A percentile compares a stretch with the other conserved stretches of the same genome.
phyloP scores from a whole-genome alignment of 2,113 vertebrate species.

The Clinocottus analis region DNA sequence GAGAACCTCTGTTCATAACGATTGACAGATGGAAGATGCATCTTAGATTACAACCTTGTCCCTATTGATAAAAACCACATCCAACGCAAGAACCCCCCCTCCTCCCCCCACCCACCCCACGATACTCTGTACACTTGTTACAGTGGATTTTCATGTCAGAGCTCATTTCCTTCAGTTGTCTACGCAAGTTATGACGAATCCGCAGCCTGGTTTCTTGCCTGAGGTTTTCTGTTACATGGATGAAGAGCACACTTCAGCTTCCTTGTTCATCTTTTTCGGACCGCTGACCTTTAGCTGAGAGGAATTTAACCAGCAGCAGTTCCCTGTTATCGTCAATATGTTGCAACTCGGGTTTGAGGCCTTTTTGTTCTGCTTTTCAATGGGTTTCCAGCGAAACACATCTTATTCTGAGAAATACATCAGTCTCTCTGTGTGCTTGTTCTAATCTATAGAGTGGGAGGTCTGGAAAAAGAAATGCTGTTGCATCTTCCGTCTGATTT shows the following conservation, averaged over 20 bases:
- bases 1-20: not conserved
- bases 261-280: constrained; percentile 41
- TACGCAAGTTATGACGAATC: constrained; percentile 12
- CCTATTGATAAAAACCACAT: constrained; percentile 12
- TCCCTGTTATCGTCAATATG: constrained; percentile 64
- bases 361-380: constrained; percentile 63
- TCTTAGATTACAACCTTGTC: not conserved
- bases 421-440: not conserved
- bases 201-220: constrained; percentile 6
- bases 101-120: too few species aligned
- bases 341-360: constrained; percentile 33
- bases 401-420: constrained; percentile 14
- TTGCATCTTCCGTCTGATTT: constrained; percentile 1
- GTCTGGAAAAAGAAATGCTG: not conserved
- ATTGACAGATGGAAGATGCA: constrained; percentile 10
- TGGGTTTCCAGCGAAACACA: constrained; percentile 18
- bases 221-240: constrained; percentile 14
- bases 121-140: constrained; percentile 14
- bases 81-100: not conserved
- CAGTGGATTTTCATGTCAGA: constrained; percentile 6
- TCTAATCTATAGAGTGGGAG: not conserved
- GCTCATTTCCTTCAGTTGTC: constrained; percentile 19
- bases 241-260: constrained; percentile 53
- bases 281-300: constrained; percentile 45
- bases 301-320: constrained; percentile 56